A percentile compares a stretch with the other conserved stretches of the same genome.
Conservation (phyloP, 2,113 vertebrate genomes). For the Machaerirhynchus nigripectus region DNA sequence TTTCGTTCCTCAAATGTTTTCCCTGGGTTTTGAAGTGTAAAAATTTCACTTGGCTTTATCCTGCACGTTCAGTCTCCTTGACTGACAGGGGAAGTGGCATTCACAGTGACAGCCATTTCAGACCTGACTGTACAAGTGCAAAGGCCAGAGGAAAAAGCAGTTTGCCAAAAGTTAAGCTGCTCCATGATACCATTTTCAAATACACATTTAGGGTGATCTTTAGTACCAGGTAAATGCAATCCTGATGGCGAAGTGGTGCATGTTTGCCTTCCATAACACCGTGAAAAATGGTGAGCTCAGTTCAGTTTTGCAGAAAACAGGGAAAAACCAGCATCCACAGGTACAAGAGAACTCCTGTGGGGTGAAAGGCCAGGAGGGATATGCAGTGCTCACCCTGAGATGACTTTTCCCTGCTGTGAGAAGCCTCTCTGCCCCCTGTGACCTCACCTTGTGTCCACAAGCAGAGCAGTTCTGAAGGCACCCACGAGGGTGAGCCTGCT, state of each 20-base stretch:
- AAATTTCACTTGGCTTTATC: not conserved
- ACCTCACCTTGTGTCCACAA: not conserved
- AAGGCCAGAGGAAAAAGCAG: not conserved
- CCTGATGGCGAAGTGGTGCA: not conserved
- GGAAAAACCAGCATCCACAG: not conserved
- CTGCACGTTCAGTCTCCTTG: not conserved
- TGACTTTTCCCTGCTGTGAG: rapidly evolving
- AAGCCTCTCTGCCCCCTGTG: not conserved
- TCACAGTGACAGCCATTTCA: not conserved
- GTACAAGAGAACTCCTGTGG: not conserved
- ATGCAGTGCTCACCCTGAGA: not conserved
- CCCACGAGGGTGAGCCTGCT: rapidly evolving
- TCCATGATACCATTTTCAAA: not conserved
- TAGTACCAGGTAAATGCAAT: not conserved
- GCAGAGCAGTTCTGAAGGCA: rapidly evolving
- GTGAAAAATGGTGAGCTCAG: not conserved
- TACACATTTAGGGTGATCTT: not conserved
- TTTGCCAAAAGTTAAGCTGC: not conserved
- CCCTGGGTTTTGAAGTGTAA: not conserved
- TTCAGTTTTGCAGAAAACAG: not conserved
- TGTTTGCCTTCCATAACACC: not conserved
- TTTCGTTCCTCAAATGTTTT: not conserved
- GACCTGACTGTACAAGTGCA: not conserved
- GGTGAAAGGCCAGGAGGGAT: not conserved
- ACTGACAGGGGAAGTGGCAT: not conserved